Evolutionary conservation across 1,140 invertebrate species (phyloP), one percentile per base, ranked within the genome.

Genomic region (Archivesica marissinica): DNA sequence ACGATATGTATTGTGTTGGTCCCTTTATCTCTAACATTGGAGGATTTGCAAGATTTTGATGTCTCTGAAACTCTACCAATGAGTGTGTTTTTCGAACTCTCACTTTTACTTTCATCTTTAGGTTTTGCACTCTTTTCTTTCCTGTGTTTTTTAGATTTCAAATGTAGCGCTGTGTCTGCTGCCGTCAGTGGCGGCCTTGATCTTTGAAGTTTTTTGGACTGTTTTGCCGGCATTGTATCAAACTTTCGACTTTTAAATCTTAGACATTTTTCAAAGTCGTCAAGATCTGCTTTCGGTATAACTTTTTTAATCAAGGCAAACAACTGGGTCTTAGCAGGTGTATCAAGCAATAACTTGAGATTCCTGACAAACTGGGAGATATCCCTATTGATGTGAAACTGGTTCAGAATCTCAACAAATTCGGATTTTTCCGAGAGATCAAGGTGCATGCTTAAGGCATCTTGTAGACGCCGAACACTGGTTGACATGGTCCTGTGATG

Each of bases 401-500:
- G 44, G 39, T 84, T 87, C 28, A 91, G 80, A 25, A 75, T 38
- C 1, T 77, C 87, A 15, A 91, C 86, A 87, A 91, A 91, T 2
- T 81, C 86, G 17, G 47, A 39, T 25, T 85, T 88, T 54, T 91
- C 88, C 28, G 84, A 54, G 11, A 88, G 72, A 54, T 89, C 84
- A n/a, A 90, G 86, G 39, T 89, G 77, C 13, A 81, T 77, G 75
- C 87, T 89, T 17, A 91, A 54, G 0, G 87, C 87, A 38, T 90
- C 89, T 59, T 91, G 90, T 0, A 91, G 86, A 13, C 85, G 56
- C 1, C 87, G 80, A 0, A 89, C 90, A 85, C 79, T 88, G 1
- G 78, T 39, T 1, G 89, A 88, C 76, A 88, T 66, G 13, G 86
- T 83, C 47, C 68, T 80, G 30, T 74, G 52, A 7, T 61, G 35